Percentiles rank a stretch among this genome's conserved stretches.
These are phyloP conservation scores for Pseudomugil tenellus DNA, from an alignment of 2,797 vertebrate species.

Conservation along the genomic window DNA sequence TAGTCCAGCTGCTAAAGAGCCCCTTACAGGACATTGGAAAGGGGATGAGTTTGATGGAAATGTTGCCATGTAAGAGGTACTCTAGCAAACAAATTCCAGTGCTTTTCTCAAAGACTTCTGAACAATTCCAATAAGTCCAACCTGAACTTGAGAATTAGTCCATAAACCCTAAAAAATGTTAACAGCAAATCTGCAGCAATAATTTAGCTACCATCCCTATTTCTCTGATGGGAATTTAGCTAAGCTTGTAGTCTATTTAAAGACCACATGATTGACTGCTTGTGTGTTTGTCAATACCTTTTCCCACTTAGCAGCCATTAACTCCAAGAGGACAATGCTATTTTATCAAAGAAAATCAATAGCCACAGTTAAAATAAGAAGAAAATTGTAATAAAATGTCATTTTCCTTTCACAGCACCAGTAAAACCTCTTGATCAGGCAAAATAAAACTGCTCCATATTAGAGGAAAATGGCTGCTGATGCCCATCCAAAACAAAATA, in stretches of 20 bases:
- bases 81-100: neutral
- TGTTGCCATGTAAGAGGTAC: neutral
- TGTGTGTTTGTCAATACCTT: slow-evolving; percentile 15
- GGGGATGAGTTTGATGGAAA: neutral
- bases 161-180: slow-evolving; percentile 1
- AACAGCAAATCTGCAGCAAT: neutral
- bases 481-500: neutral
- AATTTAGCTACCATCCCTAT: slow-evolving; percentile 1
- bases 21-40: neutral
- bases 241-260: neutral
- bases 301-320: slow-evolving; percentile 18
- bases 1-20: no score
- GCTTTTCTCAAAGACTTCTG: neutral
- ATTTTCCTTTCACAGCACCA: neutral
- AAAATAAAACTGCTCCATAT: neutral
- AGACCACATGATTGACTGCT: slow-evolving; percentile 3
- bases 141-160: neutral
- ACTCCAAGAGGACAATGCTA: neutral
- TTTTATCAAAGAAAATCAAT: slow-evolving; percentile 9
- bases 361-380: slow-evolving; percentile 1
- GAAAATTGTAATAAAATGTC: neutral
- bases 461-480: neutral
- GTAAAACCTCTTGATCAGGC: neutral
- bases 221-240: neutral
- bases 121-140: neutral